A percentile compares a stretch with the other conserved stretches of the same genome.
Conservation (phyloP, 35 echinoderm and acorn worm genomes). For the Apostichopus parvimensis region DNA sequence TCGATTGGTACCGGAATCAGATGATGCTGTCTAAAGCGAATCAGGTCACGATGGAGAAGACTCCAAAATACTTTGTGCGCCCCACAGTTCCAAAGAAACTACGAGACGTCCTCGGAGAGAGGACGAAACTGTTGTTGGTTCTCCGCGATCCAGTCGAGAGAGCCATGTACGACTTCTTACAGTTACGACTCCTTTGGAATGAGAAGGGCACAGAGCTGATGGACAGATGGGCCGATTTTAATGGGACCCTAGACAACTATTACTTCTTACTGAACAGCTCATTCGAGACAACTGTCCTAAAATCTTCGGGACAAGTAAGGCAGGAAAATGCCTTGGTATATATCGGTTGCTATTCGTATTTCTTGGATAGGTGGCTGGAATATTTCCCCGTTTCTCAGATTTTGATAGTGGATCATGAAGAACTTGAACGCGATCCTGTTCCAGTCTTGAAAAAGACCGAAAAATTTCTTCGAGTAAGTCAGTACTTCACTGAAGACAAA, state of each 20-base stretch:
- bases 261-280: conserved; percentile 49
- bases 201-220: conserved; percentile 40
- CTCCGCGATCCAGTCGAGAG: conserved; percentile 56
- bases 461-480: conserved; percentile 37
- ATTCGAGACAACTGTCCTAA: conserved; percentile 46
- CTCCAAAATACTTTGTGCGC: conserved; percentile 76
- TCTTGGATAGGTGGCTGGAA: conserved; percentile 49
- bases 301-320: background rate
- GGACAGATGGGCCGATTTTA: conserved; percentile 45
- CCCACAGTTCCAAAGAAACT: conserved; percentile 50
- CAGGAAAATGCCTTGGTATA: conserved; percentile 48
- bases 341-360: conserved; percentile 35
- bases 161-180: conserved; percentile 63
- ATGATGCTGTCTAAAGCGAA: conserved; percentile 70
- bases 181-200: conserved; percentile 35
- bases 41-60: conserved; percentile 77
- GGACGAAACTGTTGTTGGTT: conserved; percentile 59
- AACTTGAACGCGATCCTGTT: conserved; percentile 10
- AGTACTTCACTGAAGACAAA: conserved; percentile 4
- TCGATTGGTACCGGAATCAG: conserved; percentile 71
- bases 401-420: conserved; percentile 6
- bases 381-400: conserved; percentile 13
- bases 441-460: background rate
- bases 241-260: conserved; percentile 39
- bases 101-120: conserved; percentile 1